These are phyloP conservation scores for Drosophila recens DNA, from an alignment of 2,888 invertebrate genomes.

Conservation along the genomic window DNA sequence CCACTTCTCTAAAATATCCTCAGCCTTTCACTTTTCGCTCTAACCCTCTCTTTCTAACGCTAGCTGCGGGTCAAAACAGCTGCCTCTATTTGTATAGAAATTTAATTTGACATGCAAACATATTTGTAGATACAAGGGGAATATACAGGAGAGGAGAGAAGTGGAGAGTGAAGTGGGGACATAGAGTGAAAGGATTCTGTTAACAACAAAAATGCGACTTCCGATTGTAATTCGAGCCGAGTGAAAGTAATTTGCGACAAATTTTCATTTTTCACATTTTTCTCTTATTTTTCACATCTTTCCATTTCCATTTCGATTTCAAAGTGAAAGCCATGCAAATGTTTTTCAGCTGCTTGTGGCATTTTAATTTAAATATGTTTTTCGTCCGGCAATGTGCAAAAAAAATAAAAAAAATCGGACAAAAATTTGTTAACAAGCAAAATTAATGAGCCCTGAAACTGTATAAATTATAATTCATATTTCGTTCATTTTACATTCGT, in stretches of 20 bases:
- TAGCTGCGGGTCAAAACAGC: slow-evolving; percentile 65
- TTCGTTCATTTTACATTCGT: slow-evolving; percentile 10
- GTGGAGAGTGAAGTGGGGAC: background rate
- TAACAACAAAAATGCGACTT: slow-evolving; percentile 53
- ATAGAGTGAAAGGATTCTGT: slow-evolving; percentile 74
- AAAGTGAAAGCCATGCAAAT: slow-evolving; percentile 81
- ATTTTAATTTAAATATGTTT: slow-evolving; percentile 20
- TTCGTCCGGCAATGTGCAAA: slow-evolving; percentile 42
- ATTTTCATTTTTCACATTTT: slow-evolving; percentile 54
- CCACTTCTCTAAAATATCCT: slow-evolving; percentile 3
- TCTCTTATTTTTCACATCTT: background rate
- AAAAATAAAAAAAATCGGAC: slow-evolving; percentile 1
- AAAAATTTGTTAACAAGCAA: slow-evolving; percentile 70
- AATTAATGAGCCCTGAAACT: slow-evolving; percentile 75
- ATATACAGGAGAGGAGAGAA: background rate
- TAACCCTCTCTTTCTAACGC: background rate
- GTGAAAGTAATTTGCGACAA: slow-evolving; percentile 81
- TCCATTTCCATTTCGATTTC: slow-evolving; percentile 33
- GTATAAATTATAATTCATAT: slow-evolving; percentile 41
- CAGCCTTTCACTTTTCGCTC: slow-evolving; percentile 26
- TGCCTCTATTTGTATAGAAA: slow-evolving; percentile 76
- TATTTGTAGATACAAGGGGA: slow-evolving; percentile 5
- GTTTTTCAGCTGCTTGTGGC: slow-evolving; percentile 60
- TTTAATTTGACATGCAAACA: slow-evolving; percentile 82
- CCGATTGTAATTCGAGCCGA: slow-evolving; percentile 62